These are phyloP conservation scores for Clarias platycephalus DNA, from an alignment of 2,797 vertebrate genomes.

Conservation along the genomic window DNA sequence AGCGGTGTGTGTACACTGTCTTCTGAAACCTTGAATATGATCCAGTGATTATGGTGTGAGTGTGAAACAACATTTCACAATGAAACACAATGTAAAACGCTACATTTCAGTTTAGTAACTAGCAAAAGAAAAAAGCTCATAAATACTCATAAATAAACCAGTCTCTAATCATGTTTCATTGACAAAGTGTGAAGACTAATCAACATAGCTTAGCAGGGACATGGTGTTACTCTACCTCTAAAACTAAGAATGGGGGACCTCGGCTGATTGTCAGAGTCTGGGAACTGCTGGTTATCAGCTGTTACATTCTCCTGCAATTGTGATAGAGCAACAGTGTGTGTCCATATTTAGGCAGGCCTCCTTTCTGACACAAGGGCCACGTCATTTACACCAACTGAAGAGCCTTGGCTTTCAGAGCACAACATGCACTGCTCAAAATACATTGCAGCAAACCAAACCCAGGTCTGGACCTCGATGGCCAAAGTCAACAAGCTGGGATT, in stretches of 20 bases:
- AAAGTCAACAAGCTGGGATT: constrained; percentile 57
- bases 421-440: constrained; percentile 53
- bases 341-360: constrained; percentile 95
- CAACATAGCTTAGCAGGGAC: constrained; percentile 14
- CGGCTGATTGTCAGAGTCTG: constrained; percentile 44
- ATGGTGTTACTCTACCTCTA: constrained; percentile 32
- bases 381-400: constrained; percentile 81
- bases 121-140: neutral
- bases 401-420: constrained; percentile 48
- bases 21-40: neutral
- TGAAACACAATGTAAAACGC: neutral
- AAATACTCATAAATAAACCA: neutral
- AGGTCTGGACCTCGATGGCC: constrained; percentile 39
- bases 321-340: constrained; percentile 81
- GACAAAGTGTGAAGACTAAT: neutral
- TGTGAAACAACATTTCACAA: neutral
- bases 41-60: neutral
- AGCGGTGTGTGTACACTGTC: neutral
- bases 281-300: constrained; percentile 79
- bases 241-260: constrained; percentile 56
- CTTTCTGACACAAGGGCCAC: constrained; percentile 78
- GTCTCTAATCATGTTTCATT: neutral
- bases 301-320: constrained; percentile 80
- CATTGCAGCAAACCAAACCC: constrained; percentile 60
- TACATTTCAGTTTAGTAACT: neutral